Base-by-base conservation (phyloP, 2,113 vertebrate genomes). In the Collichthys lucidus region DNA sequence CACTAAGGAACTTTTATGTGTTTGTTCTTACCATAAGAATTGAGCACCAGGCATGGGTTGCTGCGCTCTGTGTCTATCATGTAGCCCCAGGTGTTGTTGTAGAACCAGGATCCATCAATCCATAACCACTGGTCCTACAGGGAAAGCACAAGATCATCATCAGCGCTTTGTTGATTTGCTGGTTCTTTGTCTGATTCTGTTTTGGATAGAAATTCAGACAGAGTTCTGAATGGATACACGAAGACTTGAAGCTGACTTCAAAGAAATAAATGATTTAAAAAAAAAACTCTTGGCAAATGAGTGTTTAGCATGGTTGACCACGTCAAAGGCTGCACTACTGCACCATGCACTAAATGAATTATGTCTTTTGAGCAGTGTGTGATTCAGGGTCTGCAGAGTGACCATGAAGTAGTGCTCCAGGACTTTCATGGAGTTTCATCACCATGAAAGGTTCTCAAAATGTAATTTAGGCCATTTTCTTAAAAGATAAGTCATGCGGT, bases 101-200 rank as follows among this genome's bases (percentile, higher is more conserved):
- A 77, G 40, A 77, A 77, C 72, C 83, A 85, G 55, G 73, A 85
- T 17, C 78, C 78, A 67, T 77, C 83, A 29, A 77, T 2, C 78
- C 77, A 85, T 31, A 76, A 60, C 78, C 73, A 72, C 46, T 71
- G 17, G 20, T 55, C 29, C 83, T 77, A 55, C 15, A 77, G 19
- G 11, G 7, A n/a, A 31, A 63, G 26, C 53, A 74, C 52, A 57
- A 22, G 14, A 17, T 73, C 4, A 26, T 44, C 20, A 40, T 42
- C 59, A 31, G 10, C 11, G 26, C 3, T 24, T 35, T 46, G 16
- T 9, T 67, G 29, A 40, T 40, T 8, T 40, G 35, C 35, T 40
- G 35, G 35, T 40, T 40, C 62, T 52, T 4, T 22, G 2, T n/a
- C 26, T 29, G 11, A 40, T 9, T 68, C 24, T 11, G 57, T 52